Base-by-base conservation (phyloP, 2,797 vertebrate species). In the Sebastes cheni region DNA sequence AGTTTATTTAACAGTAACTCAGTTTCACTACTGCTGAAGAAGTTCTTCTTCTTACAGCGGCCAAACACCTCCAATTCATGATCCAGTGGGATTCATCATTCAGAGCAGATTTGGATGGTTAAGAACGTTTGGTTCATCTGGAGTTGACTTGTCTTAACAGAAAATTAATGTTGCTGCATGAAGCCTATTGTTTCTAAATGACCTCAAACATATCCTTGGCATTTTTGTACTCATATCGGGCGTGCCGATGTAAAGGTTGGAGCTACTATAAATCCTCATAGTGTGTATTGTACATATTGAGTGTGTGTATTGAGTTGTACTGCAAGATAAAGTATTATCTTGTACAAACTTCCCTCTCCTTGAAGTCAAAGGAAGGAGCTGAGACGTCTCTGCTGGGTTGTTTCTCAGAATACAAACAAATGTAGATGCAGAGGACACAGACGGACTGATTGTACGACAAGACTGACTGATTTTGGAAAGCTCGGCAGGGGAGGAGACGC, bases 371-470 rank as follows among this genome's bases (percentile, higher is more conserved):
- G 20, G 79, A 66, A 80, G 14, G 39, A 64, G 36, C 42, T 59
- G 29, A 77, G 52, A 50, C 60, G 32, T 55, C 62, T 67, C 72
- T 27, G 70, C 58, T 65, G 34, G 23, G 54, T 30, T 62, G 52
- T 50, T 74, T 73, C 52, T 32, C 50, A 71, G 73, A 84, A 85
- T 50, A 58, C n/a, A 4, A 73, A 83, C 13, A 1, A 68, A 79
- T 76, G 32, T 50, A 54, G 54, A 25, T 8, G 14, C 50, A 54
- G 61, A 75, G 76, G 79, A 67, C 73, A 70, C 54, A 77, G 62
- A 71, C 54, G 32, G 72, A 71, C 77, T 75, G 72, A 82, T 88
- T 76, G 76, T 62, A 70, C 42, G 54, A 89, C 67, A 14, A 78
- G 67, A 71, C 39, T 50, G 61, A 52, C 36, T 82, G 70, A 85